Evolutionary conservation across 2,888 invertebrate genomes (phyloP).

Genomic region (Volucella zonaria): DNA sequence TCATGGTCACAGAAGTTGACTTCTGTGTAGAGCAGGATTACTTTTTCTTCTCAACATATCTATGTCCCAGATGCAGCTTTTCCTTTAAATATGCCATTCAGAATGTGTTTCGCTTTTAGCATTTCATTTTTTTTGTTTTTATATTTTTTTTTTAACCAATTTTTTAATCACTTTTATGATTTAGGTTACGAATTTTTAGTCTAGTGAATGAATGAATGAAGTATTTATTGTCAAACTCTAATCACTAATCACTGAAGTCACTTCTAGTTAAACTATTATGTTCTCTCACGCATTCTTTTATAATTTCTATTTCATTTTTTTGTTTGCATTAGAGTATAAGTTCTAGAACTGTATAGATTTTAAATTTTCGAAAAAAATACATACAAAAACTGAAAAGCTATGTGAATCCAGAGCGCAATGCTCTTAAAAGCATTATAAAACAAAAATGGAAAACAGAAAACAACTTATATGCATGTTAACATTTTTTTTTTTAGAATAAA

Average conservation of each 20-base stretch:
- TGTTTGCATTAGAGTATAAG: slow-evolving; percentile 15
- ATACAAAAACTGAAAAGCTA: slow-evolving; percentile 15
- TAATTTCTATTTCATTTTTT: slow-evolving; percentile 33
- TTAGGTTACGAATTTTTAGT: slow-evolving; percentile 3
- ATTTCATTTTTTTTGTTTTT: too few species aligned
- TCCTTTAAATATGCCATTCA: slow-evolving; percentile 6
- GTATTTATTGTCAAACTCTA: too few species aligned
- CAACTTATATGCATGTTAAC: slow-evolving; percentile 33
- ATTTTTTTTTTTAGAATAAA: slow-evolving; percentile 53
- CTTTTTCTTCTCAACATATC: background rate
- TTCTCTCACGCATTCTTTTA: slow-evolving; percentile 48
- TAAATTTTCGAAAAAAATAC: slow-evolving; percentile 6
- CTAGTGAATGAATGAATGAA: slow-evolving; percentile 19
- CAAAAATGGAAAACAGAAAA: slow-evolving; percentile 4
- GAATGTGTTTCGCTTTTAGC: background rate
- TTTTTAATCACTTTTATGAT: too few species aligned
- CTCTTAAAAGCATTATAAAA: background rate
- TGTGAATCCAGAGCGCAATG: slow-evolving; percentile 8
- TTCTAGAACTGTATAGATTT: slow-evolving; percentile 37
- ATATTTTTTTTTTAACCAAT: too few species aligned
- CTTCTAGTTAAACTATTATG: slow-evolving; percentile 10
- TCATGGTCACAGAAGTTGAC: slow-evolving; percentile 14
- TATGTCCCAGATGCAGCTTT: background rate
- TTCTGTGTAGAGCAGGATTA: slow-evolving; percentile 36
- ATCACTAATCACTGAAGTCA: background rate